A percentile compares a stretch with the other conserved stretches of the same genome.
Evolutionary conservation across 2,888 invertebrate genomes (phyloP).

Genomic region (Cantharis rustica): DNA sequence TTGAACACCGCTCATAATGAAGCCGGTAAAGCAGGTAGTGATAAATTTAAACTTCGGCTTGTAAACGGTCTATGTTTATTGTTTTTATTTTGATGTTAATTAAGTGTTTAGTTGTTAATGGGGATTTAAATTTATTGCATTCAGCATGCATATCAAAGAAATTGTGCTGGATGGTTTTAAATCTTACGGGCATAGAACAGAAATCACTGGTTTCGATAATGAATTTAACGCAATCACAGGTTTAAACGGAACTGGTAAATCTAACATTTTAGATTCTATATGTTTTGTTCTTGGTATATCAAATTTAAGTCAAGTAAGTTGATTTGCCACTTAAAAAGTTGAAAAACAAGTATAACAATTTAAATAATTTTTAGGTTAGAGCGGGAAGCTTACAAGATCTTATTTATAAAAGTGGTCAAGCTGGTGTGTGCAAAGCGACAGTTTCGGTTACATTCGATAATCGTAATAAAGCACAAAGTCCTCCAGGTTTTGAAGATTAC

Average conservation of each 20-base stretch:
- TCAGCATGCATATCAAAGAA: constrained; percentile 85
- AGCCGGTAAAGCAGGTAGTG: neutral
- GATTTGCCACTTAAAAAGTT: neutral
- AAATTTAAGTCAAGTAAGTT: constrained; percentile 84
- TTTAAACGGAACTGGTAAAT: constrained; percentile 96
- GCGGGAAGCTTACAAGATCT: constrained; percentile 90
- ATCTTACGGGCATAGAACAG: constrained; percentile 92
- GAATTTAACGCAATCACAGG: constrained; percentile 99
- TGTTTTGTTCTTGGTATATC: constrained; percentile 97
- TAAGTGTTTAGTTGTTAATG: neutral
- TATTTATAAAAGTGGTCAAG: constrained; percentile 97
- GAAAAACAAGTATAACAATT: neutral
- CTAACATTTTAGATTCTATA: constrained; percentile 95
- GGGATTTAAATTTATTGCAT: neutral
- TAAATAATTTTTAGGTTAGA: constrained; percentile 70
- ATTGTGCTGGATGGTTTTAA: constrained; percentile 97
- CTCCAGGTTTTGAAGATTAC: constrained; percentile 88
- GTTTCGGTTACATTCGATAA: constrained; percentile 98
- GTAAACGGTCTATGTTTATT: neutral
- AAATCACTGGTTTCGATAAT: constrained; percentile 89
- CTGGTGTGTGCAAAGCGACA: constrained; percentile 92
- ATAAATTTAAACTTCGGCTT: neutral
- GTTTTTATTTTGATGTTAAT: neutral
- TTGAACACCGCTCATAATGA: neutral
- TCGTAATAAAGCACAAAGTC: constrained; percentile 76